Evolutionary conservation across 2,113 vertebrate species (phyloP).

Genomic region (Apus apus): DNA sequence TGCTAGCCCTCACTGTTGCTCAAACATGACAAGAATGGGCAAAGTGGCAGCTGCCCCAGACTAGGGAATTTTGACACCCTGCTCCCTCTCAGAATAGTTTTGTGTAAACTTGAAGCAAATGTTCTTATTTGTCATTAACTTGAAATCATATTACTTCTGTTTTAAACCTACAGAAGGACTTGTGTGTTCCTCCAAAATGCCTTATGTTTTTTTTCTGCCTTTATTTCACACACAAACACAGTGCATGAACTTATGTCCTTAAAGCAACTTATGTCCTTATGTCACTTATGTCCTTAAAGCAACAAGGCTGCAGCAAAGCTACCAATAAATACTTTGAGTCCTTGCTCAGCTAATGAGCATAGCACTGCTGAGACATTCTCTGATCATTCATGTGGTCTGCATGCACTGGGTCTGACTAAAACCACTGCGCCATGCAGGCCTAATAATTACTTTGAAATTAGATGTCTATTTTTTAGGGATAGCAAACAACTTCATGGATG

Average conservation of each 20-base stretch:
- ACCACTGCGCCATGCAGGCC: neutral
- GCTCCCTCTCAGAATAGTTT: neutral
- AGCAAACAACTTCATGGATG: neutral
- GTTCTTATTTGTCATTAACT: neutral
- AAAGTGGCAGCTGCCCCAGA: neutral
- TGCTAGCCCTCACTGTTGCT: neutral
- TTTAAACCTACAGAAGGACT: neutral
- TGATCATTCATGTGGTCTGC: neutral
- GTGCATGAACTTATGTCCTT: no score
- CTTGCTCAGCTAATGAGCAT: neutral
- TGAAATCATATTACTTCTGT: neutral
- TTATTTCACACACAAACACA: neutral
- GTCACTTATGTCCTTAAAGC: neutral
- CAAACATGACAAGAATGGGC: neutral
- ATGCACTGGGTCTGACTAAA: neutral
- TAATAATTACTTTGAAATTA: conserved; percentile 22
- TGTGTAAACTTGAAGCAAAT: neutral
- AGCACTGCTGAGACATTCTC: neutral
- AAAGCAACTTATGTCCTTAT: no score
- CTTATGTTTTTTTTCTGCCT: neutral
- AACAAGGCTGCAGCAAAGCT: neutral
- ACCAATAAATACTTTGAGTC: rapidly evolving
- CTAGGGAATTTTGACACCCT: neutral
- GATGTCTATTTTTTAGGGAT: neutral
- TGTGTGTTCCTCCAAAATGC: neutral